Evolutionary conservation across 2,888 invertebrate species (phyloP), one percentile per base, ranked within the genome.

Genomic region (Athrips mouffetella): DNA sequence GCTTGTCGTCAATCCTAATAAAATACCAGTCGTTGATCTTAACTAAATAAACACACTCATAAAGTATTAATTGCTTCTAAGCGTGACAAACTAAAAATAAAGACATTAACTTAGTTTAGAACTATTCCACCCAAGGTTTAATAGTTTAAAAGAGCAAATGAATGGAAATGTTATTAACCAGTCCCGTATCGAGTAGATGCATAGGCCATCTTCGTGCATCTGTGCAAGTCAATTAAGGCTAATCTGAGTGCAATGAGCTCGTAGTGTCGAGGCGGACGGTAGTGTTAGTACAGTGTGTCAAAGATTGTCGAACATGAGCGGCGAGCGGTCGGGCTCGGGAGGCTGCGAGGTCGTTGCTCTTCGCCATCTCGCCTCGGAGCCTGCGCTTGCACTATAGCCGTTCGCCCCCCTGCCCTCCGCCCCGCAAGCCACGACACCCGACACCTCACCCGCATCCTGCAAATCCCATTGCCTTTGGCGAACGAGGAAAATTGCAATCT

Each of bases 331-430:
- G 65, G 68, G 71, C 70, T 62, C 33, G 27, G 65, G 73, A 79
- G 77, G 74, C 74, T 74, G 76, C 64, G 60, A 76, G 82, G 85
- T 86, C 85, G 76, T 76, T 82, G 86, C 75, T 73, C 83, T 65
- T 64, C 62, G 60, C 64, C 65, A 39, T 53, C 63, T 58, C n/a
- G n/a, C n/a, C n/a, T 60, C 70, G 69, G 72, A 76, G 73, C 65
- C 76, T 80, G 18, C 75, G 73, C 65, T 76, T 80, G 81, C 76
- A 76, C 80, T 72, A 71, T 63, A 67, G 70, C 69, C 69, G 72
- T 70, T 67, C 70, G 62, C 69, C 70, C 61, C 65, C 60, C 65
- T 60, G 56, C n/a, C 61, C 62, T 64, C 55, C 68, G 62, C 66
- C 68, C 60, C 57, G 65, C 67, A 68, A n/a, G n/a, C n/a, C n/a